Evolutionary conservation across 2,113 vertebrate species (phyloP).

Genomic region (Paraplagusia blochii): DNA sequence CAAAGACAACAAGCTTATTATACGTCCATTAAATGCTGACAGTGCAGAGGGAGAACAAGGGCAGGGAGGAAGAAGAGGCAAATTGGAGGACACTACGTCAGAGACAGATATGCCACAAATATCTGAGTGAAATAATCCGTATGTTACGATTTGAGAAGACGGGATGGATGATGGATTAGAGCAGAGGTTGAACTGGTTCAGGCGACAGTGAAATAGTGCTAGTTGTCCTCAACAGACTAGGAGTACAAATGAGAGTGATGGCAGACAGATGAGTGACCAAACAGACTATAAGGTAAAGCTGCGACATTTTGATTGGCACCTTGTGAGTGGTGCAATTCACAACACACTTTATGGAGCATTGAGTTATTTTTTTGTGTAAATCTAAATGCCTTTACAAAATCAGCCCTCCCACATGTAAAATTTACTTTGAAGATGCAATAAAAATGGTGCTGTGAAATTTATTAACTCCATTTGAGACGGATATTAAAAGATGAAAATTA

Average conservation of each 20-base stretch:
- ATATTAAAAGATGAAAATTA: not conserved
- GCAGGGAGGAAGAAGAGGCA: conserved; percentile 17
- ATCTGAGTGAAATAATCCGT: conserved; percentile 22
- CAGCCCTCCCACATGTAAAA: not conserved
- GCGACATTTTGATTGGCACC: conserved; percentile 21
- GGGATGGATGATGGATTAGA: conserved; percentile 2
- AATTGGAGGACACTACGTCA: conserved; percentile 11
- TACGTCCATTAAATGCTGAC: conserved; percentile 58
- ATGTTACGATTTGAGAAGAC: conserved; percentile 20
- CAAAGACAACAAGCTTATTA: conserved; percentile 61
- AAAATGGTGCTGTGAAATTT: not conserved
- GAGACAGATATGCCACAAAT: conserved; percentile 13
- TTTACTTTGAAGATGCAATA: not conserved
- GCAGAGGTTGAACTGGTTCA: not conserved
- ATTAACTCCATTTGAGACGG: not conserved
- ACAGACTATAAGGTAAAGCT: conserved; percentile 6
- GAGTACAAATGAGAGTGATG: conserved; percentile 15
- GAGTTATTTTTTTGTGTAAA: conserved; percentile 1
- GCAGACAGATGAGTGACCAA: not conserved
- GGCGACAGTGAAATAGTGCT: not conserved
- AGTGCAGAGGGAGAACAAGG: conserved; percentile 30
- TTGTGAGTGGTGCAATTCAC: conserved; percentile 13
- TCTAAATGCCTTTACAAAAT: not conserved
- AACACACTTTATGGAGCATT: conserved; percentile 2
- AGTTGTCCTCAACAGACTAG: conserved; percentile 1